phyloP scores from a whole-genome alignment of 2,113 vertebrate species.

The Otocyon megalotis region DNA sequence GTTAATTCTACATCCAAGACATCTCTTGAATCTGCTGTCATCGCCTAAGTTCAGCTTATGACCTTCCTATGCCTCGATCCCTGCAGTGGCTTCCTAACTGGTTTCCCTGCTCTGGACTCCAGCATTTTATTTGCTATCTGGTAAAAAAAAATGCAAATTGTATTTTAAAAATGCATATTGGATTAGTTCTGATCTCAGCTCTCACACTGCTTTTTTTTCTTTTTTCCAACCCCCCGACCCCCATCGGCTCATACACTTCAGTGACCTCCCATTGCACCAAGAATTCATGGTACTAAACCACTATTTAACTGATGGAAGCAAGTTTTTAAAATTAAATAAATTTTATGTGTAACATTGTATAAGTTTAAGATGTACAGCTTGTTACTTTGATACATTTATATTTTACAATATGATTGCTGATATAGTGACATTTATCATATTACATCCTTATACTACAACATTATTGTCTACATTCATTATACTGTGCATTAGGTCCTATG shows the following conservation, averaged over 20 bases:
- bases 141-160: not conserved
- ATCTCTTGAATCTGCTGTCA: not conserved
- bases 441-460: not conserved
- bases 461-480: not conserved
- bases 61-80: not conserved
- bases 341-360: not conserved
- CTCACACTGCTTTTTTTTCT: no score
- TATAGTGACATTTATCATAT: not conserved
- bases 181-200: conserved; percentile 17
- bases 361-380: not conserved
- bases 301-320: conserved; percentile 59
- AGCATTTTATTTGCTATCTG: conserved; percentile 1
- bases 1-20: not conserved
- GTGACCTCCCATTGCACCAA: conserved; percentile 31
- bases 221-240: no score
- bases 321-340: not conserved
- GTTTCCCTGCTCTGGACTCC: not conserved
- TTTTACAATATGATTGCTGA: not conserved
- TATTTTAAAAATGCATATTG: conserved; percentile 25
- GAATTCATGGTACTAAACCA: conserved; percentile 38
- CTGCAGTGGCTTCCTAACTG: not conserved
- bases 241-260: not conserved
- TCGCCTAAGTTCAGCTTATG: not conserved
- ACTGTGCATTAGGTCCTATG: not conserved
- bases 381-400: not conserved